phyloP scores from a whole-genome alignment of 2,888 invertebrate species.

The Dyspetes luteomarginatus region DNA sequence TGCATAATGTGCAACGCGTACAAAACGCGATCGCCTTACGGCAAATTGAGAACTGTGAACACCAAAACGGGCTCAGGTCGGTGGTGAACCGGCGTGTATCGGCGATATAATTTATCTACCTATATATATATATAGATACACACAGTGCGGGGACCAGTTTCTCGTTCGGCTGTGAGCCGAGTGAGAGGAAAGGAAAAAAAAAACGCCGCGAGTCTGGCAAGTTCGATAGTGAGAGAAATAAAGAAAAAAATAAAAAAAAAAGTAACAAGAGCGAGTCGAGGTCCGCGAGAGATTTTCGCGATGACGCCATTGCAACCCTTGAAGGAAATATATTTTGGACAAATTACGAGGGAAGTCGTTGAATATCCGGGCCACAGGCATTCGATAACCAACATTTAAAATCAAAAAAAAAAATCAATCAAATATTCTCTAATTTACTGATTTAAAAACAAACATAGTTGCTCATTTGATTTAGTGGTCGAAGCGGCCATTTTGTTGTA shows the following conservation, averaged over 20 bases:
- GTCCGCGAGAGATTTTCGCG: constrained; percentile 47
- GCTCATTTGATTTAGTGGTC: constrained; percentile 12
- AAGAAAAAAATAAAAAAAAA: constrained; percentile 15
- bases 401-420: not conserved
- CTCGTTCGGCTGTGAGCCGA: constrained; percentile 34
- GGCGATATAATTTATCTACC: constrained; percentile 18
- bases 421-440: constrained; percentile 6
- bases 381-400: constrained; percentile 39
- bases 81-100: constrained; percentile 56
- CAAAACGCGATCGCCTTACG: constrained; percentile 32
- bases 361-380: constrained; percentile 28
- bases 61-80: constrained; percentile 55
- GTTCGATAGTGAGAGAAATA: constrained; percentile 19
- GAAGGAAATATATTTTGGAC: constrained; percentile 27
- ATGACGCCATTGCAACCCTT: constrained; percentile 55
- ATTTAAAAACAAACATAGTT: not conserved
- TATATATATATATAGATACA: too few relatives aligned
- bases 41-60: constrained; percentile 59
- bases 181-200: constrained; percentile 56
- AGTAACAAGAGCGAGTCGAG: constrained; percentile 25
- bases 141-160: constrained; percentile 61
- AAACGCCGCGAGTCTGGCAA: constrained; percentile 63
- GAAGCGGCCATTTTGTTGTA: constrained; percentile 45
- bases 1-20: constrained; percentile 56
- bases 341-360: constrained; percentile 37